Evolutionary conservation across 2,797 vertebrate genomes (phyloP).

Genomic region (Iguana delicatissima): DNA sequence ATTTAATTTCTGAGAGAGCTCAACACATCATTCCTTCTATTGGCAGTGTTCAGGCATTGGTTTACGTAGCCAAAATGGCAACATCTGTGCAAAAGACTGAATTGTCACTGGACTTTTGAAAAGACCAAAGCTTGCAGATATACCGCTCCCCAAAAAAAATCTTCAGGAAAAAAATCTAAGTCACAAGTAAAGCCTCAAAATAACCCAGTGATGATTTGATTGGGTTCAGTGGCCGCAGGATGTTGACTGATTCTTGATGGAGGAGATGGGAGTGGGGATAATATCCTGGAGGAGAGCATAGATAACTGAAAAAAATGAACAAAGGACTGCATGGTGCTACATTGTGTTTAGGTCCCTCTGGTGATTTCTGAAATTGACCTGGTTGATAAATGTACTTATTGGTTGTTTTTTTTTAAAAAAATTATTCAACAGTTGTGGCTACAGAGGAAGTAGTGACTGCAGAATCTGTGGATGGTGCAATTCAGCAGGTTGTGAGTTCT

Average conservation of each 20-base stretch:
- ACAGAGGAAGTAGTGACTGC: constrained; percentile 89
- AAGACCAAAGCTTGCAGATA: not conserved
- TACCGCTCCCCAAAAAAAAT: not conserved
- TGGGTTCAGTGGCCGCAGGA: not conserved
- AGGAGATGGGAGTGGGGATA: not conserved
- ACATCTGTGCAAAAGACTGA: not conserved
- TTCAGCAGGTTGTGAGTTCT: constrained; percentile 90
- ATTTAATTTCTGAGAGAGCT: not conserved
- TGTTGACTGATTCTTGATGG: not conserved
- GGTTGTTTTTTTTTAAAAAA: not conserved
- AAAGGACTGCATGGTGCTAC: not conserved
- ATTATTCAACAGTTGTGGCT: constrained; percentile 82
- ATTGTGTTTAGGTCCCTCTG: not conserved
- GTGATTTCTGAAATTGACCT: not conserved
- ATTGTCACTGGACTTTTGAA: not conserved
- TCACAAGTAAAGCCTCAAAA: no score
- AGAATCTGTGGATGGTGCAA: constrained; percentile 89
- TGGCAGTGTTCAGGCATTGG: not conserved
- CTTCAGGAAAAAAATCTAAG: not conserved
- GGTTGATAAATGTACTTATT: constrained; percentile 31
- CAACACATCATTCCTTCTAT: not conserved
- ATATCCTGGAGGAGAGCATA: not conserved
- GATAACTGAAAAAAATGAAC: not conserved
- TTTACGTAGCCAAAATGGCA: not conserved
- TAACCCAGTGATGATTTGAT: not conserved